Base-by-base conservation (phyloP, 1,140 invertebrate genomes). In the Melipona quadrifasciata region DNA sequence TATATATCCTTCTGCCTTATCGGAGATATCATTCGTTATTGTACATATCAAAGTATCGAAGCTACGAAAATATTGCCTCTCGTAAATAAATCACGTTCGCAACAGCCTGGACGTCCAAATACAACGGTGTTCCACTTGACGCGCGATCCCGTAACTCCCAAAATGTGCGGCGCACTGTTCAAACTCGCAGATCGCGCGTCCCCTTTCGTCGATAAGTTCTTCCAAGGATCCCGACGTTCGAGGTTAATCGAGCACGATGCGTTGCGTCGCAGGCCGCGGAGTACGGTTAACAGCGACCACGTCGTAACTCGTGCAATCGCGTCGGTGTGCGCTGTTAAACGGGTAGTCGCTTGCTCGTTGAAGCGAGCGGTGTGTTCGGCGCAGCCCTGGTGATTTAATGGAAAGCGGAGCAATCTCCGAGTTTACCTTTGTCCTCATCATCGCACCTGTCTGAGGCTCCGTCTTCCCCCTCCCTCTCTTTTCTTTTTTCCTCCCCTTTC, bases 341-440 rank as follows among this genome's bases (percentile, higher is more conserved):
- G 76, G 58, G 5, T 58, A 61, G 72, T 76, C 61, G 61, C 72
- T 72, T 61, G 82, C 74, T 34, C 75, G 75, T 39, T 65, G 19
- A 47, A 61, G 24, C 61, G 39, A 47, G 16, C 47, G 11, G 58
- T 47, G 67, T 68, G 55, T 57, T 19, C 53, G 57, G n/a, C 71
- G 77, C 74, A 57, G 5, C 55, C 2, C 17, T 10, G 55, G 80
- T 91, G 90, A 92, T 93, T 92, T 91, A 92, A 93, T 92, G 88
- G 89, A 91, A 92, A 64, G 53, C 24, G 65, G 78, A 78, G 75
- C 82, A 55, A 77, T 71, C 47, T 71, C 51, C 47, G 53, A 27
- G 67, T 84, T 79, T 55, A 79, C 76, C 53, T 76, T 77, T 68
- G 64, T 83, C 53, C 21, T 72, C 53, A 53, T 79, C 82, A 27